Base-by-base conservation (phyloP, 2,888 invertebrate species). In the Macrophya annulata region DNA sequence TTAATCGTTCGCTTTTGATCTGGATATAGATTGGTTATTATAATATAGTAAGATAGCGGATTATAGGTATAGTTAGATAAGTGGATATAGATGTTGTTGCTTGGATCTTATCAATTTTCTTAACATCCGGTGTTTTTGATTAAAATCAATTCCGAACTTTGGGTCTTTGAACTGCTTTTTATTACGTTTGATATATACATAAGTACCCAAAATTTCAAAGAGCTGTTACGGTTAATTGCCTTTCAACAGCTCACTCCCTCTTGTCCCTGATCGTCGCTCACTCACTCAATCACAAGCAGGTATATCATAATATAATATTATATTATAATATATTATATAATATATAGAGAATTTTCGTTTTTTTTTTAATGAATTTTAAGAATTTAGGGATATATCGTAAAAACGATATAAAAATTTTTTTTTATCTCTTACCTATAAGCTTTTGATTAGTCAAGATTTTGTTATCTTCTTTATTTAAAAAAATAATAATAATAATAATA, bases 71-170 rank as follows among this genome's bases (percentile, higher is more conserved):
- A n/a, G n/a, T n/a, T n/a, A n/a, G n/a, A n/a, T n/a, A n/a, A n/a
- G n/a, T n/a, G n/a, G n/a, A n/a, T n/a, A n/a, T 17, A 9, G 1
- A 65, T 17, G 71, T 9, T 40, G 37, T n/a, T 4, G 5, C 37
- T 71, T 71, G 8, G 71, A 62, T 62, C 62, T 62, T 62, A 40
- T 9, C 40, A 71, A 71, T 40, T 40, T 71, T 40, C 40, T 3
- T 8, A 4, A 71, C 71, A 15, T 71, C 71, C 71, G 40, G 71
- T 71, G n/a, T 37, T 71, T 71, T 15, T 71, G 40, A 71, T 71
- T 71, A 71, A 71, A 71, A 71, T 71, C 71, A 40, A 71, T 71
- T 15, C 8, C 71, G 62, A 21, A 21, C 17, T 21, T 2, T 10
- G 62, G 8, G 62, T n/a, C 62, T 62, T 62, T 62, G 62, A 62